These are phyloP conservation scores for Apis laboriosa DNA, from an alignment of 1,140 invertebrate species.

Conservation along the genomic window DNA sequence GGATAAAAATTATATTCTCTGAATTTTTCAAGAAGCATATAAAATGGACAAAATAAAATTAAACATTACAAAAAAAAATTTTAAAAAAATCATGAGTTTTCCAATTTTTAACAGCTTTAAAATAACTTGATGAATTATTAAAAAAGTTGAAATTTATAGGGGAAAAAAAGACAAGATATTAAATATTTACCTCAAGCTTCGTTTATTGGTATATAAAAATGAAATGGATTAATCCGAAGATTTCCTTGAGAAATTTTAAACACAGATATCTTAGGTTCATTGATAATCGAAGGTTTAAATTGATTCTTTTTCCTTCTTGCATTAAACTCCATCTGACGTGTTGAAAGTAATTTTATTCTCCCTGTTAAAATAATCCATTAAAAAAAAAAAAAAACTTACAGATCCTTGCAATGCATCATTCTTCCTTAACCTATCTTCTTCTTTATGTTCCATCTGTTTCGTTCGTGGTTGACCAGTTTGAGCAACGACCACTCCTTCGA, in stretches of 20 bases:
- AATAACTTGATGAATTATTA: too few species aligned
- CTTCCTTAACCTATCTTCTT: not conserved
- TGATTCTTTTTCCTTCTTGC: too few species aligned
- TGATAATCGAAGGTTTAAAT: not conserved
- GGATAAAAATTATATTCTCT: too few species aligned
- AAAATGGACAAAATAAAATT: too few species aligned
- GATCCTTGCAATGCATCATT: not conserved
- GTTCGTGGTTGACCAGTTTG: not conserved
- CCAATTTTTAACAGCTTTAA: too few species aligned
- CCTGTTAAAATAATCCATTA: too few species aligned
- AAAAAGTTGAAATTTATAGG: not conserved
- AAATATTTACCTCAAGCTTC: not conserved
- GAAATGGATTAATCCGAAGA: not conserved
- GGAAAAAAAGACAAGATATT: too few species aligned
- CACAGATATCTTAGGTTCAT: not conserved
- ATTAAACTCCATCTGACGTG: not conserved
- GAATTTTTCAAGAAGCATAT: too few species aligned
- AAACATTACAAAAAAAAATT: too few species aligned
- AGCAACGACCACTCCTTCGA: slow-evolving; percentile 73
- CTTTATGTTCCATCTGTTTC: not conserved
- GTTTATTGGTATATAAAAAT: not conserved
- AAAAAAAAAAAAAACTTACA: too few species aligned
- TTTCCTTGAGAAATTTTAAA: not conserved
- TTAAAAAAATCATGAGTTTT: too few species aligned
- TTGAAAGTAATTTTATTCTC: not conserved